Percentiles rank a stretch among this genome's conserved stretches.
These are phyloP conservation scores for Chelonoidis abingdonii DNA, from an alignment of 2,113 vertebrate genomes.

Conservation along the genomic window DNA sequence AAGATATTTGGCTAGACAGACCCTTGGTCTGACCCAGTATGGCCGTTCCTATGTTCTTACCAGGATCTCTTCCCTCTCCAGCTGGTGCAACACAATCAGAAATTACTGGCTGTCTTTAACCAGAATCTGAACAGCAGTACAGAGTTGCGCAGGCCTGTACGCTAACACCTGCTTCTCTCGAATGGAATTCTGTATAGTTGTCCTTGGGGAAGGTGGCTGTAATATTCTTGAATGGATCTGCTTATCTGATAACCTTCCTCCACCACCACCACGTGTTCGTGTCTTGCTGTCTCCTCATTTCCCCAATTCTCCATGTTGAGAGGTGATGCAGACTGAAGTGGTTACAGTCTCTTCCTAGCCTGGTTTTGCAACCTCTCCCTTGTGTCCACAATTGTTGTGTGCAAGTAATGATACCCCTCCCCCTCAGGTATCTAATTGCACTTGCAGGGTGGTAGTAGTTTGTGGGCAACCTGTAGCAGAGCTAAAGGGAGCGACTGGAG, in stretches of 20 bases:
- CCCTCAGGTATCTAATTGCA: not conserved
- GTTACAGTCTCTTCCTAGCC: not conserved
- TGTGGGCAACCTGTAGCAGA: constrained; percentile 45
- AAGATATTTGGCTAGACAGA: not conserved
- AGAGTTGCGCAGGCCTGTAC: accelerated
- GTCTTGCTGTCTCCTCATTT: not conserved
- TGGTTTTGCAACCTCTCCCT: not conserved
- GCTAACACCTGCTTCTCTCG: not conserved
- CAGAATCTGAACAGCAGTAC: not conserved
- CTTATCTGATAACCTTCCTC: not conserved
- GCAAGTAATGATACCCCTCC: not conserved
- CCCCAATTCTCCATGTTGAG: not conserved
- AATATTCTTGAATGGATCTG: not conserved
- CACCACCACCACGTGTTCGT: not conserved
- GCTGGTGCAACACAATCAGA: not conserved
- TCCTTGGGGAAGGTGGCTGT: not conserved
- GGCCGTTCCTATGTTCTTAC: not conserved
- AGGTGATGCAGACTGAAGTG: not conserved
- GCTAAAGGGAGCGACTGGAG: constrained; percentile 50
- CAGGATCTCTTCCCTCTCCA: not conserved
- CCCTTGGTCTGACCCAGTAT: not conserved
- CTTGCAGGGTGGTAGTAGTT: not conserved
- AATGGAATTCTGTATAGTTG: not conserved
- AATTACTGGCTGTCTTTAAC: not conserved
- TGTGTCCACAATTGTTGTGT: not conserved